Percentiles rank a stretch among this genome's conserved stretches.
Evolutionary conservation across 1,140 invertebrate species (phyloP).

Genomic region (Coelopa frigida): DNA sequence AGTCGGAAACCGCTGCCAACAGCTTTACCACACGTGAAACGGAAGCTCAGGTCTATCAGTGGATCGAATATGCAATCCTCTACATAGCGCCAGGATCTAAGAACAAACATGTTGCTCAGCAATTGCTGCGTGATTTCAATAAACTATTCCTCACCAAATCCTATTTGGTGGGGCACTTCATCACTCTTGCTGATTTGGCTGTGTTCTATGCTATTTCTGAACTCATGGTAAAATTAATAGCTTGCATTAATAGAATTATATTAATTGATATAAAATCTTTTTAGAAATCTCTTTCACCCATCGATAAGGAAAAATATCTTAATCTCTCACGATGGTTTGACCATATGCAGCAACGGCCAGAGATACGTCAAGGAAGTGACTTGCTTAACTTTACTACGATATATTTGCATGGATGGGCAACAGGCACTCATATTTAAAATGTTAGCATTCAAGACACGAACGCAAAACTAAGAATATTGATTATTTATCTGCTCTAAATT

Average conservation of each 20-base stretch:
- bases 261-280: slow-evolving; percentile 17
- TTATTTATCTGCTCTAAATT: too few species aligned
- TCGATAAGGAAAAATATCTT: slow-evolving; percentile 55
- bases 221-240: slow-evolving; percentile 45
- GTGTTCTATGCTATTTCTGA: slow-evolving; percentile 52
- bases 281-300: slow-evolving; percentile 47
- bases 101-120: slow-evolving; percentile 31
- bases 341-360: slow-evolving; percentile 55
- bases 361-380: slow-evolving; percentile 50
- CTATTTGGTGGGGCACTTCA: slow-evolving; percentile 51
- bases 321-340: slow-evolving; percentile 62
- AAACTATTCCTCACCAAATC: slow-evolving; percentile 46
- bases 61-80: slow-evolving; percentile 49
- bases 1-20: slow-evolving; percentile 37
- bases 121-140: slow-evolving; percentile 49
- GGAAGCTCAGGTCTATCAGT: slow-evolving; percentile 44
- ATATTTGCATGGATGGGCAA: slow-evolving; percentile 46
- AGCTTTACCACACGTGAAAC: slow-evolving; percentile 26
- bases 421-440: slow-evolving; percentile 37
- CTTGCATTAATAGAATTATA: neutral
- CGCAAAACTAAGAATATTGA: too few species aligned
- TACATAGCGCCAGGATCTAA: slow-evolving; percentile 48
- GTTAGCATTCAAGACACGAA: neutral
- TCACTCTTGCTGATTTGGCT: slow-evolving; percentile 53
- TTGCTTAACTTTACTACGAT: slow-evolving; percentile 53